Evolutionary conservation across 2,888 invertebrate species (phyloP).

Genomic region (Limnephilus auricula): DNA sequence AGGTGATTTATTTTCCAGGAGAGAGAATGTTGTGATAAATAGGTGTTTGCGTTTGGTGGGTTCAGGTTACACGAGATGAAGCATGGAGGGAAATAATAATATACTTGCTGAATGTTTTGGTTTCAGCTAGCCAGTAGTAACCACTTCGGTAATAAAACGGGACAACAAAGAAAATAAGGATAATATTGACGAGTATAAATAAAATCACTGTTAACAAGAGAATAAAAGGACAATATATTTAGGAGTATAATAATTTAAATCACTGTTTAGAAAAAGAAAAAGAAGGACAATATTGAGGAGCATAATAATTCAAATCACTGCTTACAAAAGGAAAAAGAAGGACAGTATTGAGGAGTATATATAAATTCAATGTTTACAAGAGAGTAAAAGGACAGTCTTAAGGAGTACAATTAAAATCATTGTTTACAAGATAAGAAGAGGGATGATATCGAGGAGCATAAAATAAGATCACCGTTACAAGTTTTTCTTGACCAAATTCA

Average conservation of each 20-base stretch:
- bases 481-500: not conserved
- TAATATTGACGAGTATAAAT: not conserved
- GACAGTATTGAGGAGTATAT: not conserved
- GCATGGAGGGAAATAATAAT: not conserved
- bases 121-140: not conserved
- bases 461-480: not conserved
- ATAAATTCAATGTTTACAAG: no score
- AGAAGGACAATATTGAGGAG: no score
- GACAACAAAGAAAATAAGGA: not conserved
- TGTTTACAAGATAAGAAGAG: no score
- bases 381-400: no score
- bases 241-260: no score
- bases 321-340: not conserved
- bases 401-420: no score
- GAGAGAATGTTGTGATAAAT: no score
- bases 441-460: not conserved
- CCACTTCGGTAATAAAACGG: not conserved
- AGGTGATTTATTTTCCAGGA: no score
- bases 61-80: not conserved
- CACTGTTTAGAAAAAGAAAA: no score
- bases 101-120: not conserved
- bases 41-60: no score
- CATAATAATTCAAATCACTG: no score
- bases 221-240: no score
- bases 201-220: not conserved